These are phyloP conservation scores for Dasysyrphus tricinctus DNA, from an alignment of 2,888 invertebrate species.

Conservation along the genomic window DNA sequence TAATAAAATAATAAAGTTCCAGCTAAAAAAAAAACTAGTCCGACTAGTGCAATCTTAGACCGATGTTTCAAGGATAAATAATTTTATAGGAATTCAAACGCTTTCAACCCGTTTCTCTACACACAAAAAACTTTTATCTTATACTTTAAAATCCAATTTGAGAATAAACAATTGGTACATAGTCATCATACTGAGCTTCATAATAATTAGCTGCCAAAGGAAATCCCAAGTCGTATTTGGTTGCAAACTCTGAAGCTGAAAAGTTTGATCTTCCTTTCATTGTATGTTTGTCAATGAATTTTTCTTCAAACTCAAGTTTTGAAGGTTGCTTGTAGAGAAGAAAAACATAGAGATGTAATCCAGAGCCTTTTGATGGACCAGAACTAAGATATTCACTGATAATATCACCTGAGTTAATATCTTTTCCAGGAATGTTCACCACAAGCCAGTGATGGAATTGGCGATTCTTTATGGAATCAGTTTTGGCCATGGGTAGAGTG, in stretches of 20 bases:
- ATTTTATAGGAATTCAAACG: too few species aligned
- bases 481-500: constrained; percentile 87
- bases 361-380: constrained; percentile 91
- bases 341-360: constrained; percentile 91
- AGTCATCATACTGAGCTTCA: constrained; percentile 90
- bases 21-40: too few species aligned
- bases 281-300: constrained; percentile 80
- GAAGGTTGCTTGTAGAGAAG: constrained; percentile 89
- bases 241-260: constrained; percentile 88
- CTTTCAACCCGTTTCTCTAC: too few species aligned
- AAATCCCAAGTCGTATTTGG: constrained; percentile 88
- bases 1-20: too few species aligned
- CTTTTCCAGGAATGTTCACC: constrained; percentile 91
- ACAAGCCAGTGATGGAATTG: constrained; percentile 98
- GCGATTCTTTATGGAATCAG: constrained; percentile 88
- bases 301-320: constrained; percentile 86
- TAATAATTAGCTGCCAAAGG: constrained; percentile 92
- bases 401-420: constrained; percentile 89
- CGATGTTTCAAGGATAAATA: too few species aligned
- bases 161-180: constrained; percentile 81
- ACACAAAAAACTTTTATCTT: too few species aligned
- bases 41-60: too few species aligned
- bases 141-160: constrained; percentile 33
- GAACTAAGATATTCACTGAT: constrained; percentile 92
- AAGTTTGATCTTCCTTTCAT: constrained; percentile 85